A percentile compares a stretch with the other conserved stretches of the same genome.
Conservation (phyloP, 1,140 invertebrate genomes). For the Metopolophium dirhodum region DNA sequence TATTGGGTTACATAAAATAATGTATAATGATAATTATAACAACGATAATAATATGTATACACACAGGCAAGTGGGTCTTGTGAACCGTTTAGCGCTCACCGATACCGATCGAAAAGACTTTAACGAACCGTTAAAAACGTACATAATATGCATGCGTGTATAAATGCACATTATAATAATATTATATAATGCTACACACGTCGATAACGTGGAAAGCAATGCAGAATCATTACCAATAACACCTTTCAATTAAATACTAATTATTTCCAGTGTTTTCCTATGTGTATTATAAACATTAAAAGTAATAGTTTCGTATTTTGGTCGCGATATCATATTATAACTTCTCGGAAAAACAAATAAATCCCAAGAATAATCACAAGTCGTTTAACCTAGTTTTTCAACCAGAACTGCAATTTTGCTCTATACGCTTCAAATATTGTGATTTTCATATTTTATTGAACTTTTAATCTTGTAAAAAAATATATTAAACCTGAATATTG, state of each 20-base stretch:
- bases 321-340: background rate
- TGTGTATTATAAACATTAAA: background rate
- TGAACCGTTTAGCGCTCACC: background rate
- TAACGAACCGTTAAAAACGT: slow-evolving; percentile 41
- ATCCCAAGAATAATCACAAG: background rate
- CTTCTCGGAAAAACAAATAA: background rate
- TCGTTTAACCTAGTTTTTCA: slow-evolving; percentile 29
- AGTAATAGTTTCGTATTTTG: background rate
- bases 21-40: background rate
- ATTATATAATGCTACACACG: background rate
- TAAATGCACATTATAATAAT: background rate
- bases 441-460: background rate
- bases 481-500: background rate
- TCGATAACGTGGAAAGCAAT: background rate
- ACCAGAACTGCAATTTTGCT: slow-evolving; percentile 22
- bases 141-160: background rate
- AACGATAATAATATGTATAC: background rate
- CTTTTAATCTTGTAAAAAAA: background rate
- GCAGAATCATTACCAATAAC: background rate
- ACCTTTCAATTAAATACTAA: background rate
- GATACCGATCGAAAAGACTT: background rate
- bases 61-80: background rate
- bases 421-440: background rate
- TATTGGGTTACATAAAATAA: background rate
- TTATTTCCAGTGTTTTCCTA: background rate